Conservation (phyloP, 2,113 vertebrate species). For the Pangasianodon hypophthalmus region DNA sequence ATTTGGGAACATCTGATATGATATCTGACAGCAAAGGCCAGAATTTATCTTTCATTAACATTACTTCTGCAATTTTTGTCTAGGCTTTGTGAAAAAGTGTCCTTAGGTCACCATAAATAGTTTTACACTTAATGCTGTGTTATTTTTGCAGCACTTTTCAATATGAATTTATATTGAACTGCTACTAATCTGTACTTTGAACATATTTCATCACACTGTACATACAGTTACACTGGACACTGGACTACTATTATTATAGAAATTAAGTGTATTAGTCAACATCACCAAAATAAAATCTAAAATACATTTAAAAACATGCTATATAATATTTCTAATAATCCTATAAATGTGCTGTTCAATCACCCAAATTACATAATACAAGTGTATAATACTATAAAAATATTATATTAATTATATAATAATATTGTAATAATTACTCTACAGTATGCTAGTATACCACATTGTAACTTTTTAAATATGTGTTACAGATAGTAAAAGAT, state of each 20-base stretch:
- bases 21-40: neutral
- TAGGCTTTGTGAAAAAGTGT: neutral
- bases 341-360: neutral
- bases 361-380: neutral
- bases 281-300: neutral
- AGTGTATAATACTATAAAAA: neutral
- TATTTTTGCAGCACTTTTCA: neutral
- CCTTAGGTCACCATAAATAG: neutral
- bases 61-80: neutral
- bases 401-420: too few species aligned
- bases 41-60: neutral
- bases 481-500: neutral
- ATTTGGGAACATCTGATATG: neutral
- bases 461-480: neutral
- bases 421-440: neutral
- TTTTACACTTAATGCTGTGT: neutral
- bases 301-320: neutral
- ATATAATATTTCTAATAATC: neutral
- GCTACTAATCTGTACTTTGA: neutral
- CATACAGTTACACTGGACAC: neutral
- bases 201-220: neutral
- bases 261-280: neutral
- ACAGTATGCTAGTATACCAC: neutral
- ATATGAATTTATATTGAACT: neutral
- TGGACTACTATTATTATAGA: neutral